These are phyloP conservation scores for Buathra laborator DNA, from an alignment of 2,888 invertebrate genomes.

Conservation along the genomic window DNA sequence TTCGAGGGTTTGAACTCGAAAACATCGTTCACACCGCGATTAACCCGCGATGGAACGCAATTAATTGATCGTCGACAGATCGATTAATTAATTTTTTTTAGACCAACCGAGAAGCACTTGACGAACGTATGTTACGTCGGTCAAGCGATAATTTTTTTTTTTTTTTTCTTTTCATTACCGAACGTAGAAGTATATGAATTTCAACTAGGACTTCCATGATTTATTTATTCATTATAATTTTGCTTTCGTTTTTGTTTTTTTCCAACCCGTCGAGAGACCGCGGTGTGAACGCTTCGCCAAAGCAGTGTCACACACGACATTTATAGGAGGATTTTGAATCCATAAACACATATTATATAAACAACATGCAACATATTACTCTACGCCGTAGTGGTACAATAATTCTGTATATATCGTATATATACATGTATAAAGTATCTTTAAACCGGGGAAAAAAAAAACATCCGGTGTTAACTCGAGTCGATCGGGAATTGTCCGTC, in stretches of 20 bases:
- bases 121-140: conserved; percentile 11
- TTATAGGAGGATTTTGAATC: conserved; percentile 83
- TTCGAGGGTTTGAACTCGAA: conserved; percentile 54
- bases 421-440: conserved; percentile 66
- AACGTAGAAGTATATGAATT: conserved; percentile 24
- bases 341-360: conserved; percentile 85
- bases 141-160: conserved; percentile 37
- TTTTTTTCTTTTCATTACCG: conserved; percentile 51
- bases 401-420: conserved; percentile 70
- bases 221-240: conserved; percentile 43
- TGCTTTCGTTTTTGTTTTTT: conserved; percentile 37
- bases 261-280: conserved; percentile 61
- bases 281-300: conserved; percentile 74
- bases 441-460: conserved; percentile 46
- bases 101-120: conserved; percentile 16
- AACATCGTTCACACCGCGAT: conserved; percentile 66
- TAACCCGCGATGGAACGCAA: conserved; percentile 50
- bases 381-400: conserved; percentile 82
- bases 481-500: conserved; percentile 26
- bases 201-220: conserved; percentile 33
- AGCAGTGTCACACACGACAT: conserved; percentile 82
- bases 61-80: conserved; percentile 25
- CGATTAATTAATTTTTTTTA: conserved; percentile 15
- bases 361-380: conserved; percentile 85
- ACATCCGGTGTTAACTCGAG: conserved; percentile 18